Evolutionary conservation across 2,888 invertebrate genomes (phyloP).

Genomic region (Heliconius charithonia): DNA sequence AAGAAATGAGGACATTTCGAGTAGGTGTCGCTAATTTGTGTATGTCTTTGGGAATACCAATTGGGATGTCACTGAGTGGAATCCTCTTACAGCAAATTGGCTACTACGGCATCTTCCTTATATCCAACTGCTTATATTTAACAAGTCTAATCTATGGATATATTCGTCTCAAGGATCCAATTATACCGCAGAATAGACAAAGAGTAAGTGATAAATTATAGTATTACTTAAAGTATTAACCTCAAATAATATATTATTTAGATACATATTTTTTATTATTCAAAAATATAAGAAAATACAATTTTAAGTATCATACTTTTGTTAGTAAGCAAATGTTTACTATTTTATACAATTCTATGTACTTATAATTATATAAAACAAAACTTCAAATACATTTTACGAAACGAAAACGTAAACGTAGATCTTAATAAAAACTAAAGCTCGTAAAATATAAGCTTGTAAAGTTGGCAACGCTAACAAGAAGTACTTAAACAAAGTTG

Average conservation of each 20-base stretch:
- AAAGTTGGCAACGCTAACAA: constrained; percentile 27
- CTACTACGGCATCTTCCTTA: constrained; percentile 79
- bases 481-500: constrained; percentile 33
- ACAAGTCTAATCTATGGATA: constrained; percentile 81
- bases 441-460: constrained; percentile 24
- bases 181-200: constrained; percentile 69
- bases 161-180: constrained; percentile 75
- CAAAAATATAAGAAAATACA: background rate
- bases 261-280: background rate
- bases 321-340: background rate
- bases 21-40: constrained; percentile 86
- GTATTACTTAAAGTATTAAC: background rate
- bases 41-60: constrained; percentile 84
- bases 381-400: background rate
- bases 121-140: constrained; percentile 79
- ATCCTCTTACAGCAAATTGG: constrained; percentile 78
- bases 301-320: background rate
- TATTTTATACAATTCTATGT: background rate
- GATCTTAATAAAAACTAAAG: constrained; percentile 20
- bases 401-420: background rate
- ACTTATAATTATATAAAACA: background rate
- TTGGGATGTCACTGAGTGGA: constrained; percentile 84
- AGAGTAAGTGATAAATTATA: constrained; percentile 64
- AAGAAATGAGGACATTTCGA: constrained; percentile 84
- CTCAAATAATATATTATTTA: background rate